A percentile compares a stretch with the other conserved stretches of the same genome.
These are phyloP conservation scores for Eucera pruinosa DNA, from an alignment of 2,888 invertebrate genomes.

Conservation along the genomic window DNA sequence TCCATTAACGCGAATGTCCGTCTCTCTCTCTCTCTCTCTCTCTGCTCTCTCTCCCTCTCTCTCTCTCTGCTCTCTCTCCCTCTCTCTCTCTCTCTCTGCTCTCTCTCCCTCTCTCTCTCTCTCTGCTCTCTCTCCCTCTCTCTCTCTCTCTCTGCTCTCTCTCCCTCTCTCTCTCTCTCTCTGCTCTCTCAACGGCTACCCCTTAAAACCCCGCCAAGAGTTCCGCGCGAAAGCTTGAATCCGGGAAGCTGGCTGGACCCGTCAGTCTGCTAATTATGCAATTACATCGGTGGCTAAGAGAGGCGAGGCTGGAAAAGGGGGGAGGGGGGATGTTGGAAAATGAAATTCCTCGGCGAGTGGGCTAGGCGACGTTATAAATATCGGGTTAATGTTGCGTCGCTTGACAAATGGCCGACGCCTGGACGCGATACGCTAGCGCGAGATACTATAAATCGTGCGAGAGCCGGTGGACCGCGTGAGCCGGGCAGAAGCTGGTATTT, in stretches of 20 bases:
- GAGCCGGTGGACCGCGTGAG: not conserved
- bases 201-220: not conserved
- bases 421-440: constrained; percentile 27
- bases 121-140: constrained; percentile 6
- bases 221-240: not conserved
- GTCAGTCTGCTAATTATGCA: constrained; percentile 64
- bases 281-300: constrained; percentile 52
- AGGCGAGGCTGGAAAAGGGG: not conserved
- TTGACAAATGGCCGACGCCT: constrained; percentile 39
- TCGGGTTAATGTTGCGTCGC: constrained; percentile 41
- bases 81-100: not conserved
- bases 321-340: constrained; percentile 26
- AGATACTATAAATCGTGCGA: constrained; percentile 32
- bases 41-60: not conserved
- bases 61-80: not conserved
- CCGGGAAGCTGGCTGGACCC: constrained; percentile 2
- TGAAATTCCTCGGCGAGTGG: constrained; percentile 48
- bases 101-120: constrained; percentile 1
- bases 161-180: constrained; percentile 2
- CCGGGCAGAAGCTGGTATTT: not conserved
- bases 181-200: too few species aligned
- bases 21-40: not conserved
- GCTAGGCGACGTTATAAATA: constrained; percentile 40
- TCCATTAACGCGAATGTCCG: constrained; percentile 66
- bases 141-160: not conserved